Conservation (phyloP, 2,113 vertebrate genomes). For the Nothoprocta pentlandii region DNA sequence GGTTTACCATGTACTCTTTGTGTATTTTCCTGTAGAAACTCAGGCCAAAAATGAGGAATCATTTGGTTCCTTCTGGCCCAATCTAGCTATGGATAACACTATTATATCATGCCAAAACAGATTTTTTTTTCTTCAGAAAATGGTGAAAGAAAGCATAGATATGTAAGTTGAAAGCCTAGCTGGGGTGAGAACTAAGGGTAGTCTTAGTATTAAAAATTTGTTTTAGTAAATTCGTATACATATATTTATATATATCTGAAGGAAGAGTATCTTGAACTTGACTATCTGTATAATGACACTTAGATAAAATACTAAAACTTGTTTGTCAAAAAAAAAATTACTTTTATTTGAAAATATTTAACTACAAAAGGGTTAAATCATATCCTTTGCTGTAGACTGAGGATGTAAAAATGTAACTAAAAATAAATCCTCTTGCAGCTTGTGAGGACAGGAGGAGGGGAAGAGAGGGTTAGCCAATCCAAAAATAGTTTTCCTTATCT, state of each 20-base stretch:
- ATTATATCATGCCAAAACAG: background rate
- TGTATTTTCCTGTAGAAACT: background rate
- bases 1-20: background rate
- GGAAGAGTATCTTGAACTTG: background rate
- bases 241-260: background rate
- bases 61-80: background rate
- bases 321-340: background rate
- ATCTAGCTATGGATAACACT: background rate
- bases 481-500: background rate
- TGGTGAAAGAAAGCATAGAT: background rate
- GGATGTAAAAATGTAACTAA: slow-evolving; percentile 20
- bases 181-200: background rate
- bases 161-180: background rate
- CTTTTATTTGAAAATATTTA: background rate
- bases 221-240: background rate
- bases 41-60: background rate
- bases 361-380: background rate
- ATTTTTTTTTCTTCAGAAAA: background rate
- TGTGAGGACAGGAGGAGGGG: background rate
- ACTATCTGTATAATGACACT: background rate
- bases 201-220: background rate
- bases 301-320: background rate
- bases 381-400: background rate
- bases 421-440: slow-evolving; percentile 20
- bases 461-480: background rate